Evolutionary conservation across 64 coral and sea anemone genomes (phyloP), one percentile per base, ranked within the genome.

Genomic region (Actinia tenebrosa): DNA sequence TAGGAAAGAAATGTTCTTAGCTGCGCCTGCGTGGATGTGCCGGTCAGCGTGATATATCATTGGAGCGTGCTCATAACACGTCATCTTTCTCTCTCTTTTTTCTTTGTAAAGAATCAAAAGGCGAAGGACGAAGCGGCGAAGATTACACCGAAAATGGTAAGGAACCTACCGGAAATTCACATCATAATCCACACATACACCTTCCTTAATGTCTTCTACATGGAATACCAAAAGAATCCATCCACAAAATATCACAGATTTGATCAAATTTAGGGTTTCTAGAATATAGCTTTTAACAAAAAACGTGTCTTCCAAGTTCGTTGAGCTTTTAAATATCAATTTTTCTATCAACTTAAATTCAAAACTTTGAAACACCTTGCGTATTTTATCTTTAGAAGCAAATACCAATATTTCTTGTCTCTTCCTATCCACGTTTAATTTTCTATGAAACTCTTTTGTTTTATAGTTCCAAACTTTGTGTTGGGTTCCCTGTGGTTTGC

Each of bases 21-120:
- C 22, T 15, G 77, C 16, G 77, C 77, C 77, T 42, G 77, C 77
- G 27, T 13, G 18, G 30, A 3, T 44, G 18, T 53, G 11, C 56
- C 17, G 20, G 83, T 85, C 83, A 85, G 91, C 66, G 69, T 45
- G 55, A 14, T 84, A 47, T 17, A 5, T 42, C 71, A 88, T 45
- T 13, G 26, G 64, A 47, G 53, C 89, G 91, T 96, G 94, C 94
- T 91, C 91, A 42, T 80, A 93, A 96, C 94, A 96, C 94, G 91
- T 96, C 94, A 96, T 88, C 91, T 53, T 18, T 80, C 16, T 87
- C 71, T 87, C 82, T 96, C 82, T 87, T 81, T 90, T 86, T 83
- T 84, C 84, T 87, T 50, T 90, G 43, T n/a, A 59, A 71, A 43
- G n/a, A 58, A 19, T n/a, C 19, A 68, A 11, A 56, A 60, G 82